Evolutionary conservation across 2,797 vertebrate genomes (phyloP).

Genomic region (Hozukius guyotensis): DNA sequence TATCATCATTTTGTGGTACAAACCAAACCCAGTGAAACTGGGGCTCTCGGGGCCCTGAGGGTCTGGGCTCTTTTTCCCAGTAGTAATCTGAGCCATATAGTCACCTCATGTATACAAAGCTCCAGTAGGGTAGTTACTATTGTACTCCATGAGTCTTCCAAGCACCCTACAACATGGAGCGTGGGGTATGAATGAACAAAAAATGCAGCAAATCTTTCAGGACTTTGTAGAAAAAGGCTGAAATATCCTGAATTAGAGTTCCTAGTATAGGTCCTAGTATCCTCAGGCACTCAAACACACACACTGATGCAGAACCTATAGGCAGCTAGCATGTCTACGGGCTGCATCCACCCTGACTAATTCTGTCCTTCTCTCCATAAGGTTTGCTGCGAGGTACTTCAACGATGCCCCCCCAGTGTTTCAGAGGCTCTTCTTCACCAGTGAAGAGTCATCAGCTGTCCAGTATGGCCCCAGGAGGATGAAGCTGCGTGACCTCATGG

Average conservation of each 20-base stretch:
- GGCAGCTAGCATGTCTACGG: not conserved
- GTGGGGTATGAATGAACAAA: not conserved
- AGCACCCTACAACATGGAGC: not conserved
- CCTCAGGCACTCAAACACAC: not conserved
- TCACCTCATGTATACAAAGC: not conserved
- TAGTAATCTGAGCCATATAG: too few relatives aligned
- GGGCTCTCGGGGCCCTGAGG: not conserved
- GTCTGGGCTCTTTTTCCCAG: too few relatives aligned
- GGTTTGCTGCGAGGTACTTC: constrained; percentile 95
- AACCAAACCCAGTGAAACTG: not conserved
- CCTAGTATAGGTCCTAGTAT: not conserved
- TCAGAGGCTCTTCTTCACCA: constrained; percentile 96
- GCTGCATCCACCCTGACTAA: not conserved
- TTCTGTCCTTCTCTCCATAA: constrained; percentile 51
- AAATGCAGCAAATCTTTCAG: not conserved
- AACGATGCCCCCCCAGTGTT: constrained; percentile 91
- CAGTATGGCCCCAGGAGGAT: constrained; percentile 94
- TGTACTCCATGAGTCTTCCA: not conserved
- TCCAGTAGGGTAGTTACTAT: not conserved
- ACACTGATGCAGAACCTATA: not conserved
- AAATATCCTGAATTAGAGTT: not conserved
- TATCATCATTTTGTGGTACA: not conserved
- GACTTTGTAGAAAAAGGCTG: not conserved
- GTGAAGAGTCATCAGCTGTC: constrained; percentile 89
- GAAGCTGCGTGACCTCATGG: constrained; percentile 98